Conservation (phyloP, 2,888 invertebrate genomes). For the Lycia hirtaria region DNA sequence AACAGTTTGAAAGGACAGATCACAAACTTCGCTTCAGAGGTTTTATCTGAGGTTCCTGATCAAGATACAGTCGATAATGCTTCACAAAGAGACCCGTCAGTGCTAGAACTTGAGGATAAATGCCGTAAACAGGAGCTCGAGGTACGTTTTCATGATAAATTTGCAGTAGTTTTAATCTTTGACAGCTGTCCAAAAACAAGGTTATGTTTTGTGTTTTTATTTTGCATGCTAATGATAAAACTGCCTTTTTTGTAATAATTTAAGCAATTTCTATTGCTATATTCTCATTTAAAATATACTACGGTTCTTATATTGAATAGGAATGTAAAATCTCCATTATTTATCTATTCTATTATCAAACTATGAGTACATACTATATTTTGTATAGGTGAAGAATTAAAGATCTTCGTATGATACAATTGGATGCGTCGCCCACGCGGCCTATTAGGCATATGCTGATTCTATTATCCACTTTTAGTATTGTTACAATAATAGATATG, state of each 20-base stretch:
- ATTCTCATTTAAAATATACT: neutral
- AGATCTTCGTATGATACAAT: neutral
- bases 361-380: neutral
- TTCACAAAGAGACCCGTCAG: conserved; percentile 53
- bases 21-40: conserved; percentile 94
- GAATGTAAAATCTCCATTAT: neutral
- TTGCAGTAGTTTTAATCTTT: conserved; percentile 42
- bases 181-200: conserved; percentile 65
- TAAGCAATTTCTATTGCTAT: neutral
- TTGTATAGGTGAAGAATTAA: neutral
- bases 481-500: neutral
- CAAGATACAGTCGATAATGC: conserved; percentile 68
- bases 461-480: conserved; percentile 1
- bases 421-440: conserved; percentile 14
- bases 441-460: neutral
- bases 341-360: neutral
- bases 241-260: neutral
- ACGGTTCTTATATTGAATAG: neutral
- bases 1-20: conserved; percentile 94
- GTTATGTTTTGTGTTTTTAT: conserved; percentile 75
- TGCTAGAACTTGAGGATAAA: conserved; percentile 83
- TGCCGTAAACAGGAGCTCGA: conserved; percentile 86
- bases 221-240: conserved; percentile 14
- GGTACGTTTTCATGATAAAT: conserved; percentile 71
- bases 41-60: conserved; percentile 90